phyloP scores from a whole-genome alignment of 1,140 invertebrate species.

The Calliopsis andreniformis region DNA sequence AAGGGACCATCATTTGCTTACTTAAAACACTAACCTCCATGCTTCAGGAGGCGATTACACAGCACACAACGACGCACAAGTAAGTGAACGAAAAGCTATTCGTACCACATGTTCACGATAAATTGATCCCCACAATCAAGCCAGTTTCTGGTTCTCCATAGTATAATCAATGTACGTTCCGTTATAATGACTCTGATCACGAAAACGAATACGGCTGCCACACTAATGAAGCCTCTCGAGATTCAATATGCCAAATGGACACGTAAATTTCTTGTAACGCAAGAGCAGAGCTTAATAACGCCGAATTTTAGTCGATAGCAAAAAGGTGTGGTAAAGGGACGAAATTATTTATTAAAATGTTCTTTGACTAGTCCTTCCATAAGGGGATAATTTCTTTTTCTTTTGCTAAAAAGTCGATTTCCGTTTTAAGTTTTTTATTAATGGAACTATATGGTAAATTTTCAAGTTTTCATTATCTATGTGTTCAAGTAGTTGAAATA shows the following conservation, averaged over 20 bases:
- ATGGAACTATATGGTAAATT: too few relatives aligned
- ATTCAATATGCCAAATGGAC: constrained; percentile 35
- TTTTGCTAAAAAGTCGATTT: too few relatives aligned
- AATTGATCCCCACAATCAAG: constrained; percentile 51
- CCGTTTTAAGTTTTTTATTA: too few relatives aligned
- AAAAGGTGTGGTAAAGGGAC: background rate
- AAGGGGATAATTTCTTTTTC: too few relatives aligned
- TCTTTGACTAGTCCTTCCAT: too few relatives aligned
- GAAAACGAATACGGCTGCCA: constrained; percentile 52
- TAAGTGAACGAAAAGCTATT: background rate
- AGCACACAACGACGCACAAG: background rate
- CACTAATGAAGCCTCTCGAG: constrained; percentile 29
- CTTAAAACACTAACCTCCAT: background rate
- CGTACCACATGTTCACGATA: constrained; percentile 7
- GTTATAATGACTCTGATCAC: constrained; percentile 44
- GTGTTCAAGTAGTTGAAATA: too few relatives aligned
- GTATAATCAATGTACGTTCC: constrained; percentile 40
- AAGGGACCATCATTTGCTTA: too few relatives aligned
- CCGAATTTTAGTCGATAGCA: background rate
- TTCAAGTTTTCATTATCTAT: too few relatives aligned
- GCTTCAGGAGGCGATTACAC: background rate
- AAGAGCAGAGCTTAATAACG: background rate
- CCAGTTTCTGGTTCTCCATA: constrained; percentile 27
- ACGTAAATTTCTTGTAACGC: constrained; percentile 44
- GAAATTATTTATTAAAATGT: too few relatives aligned